These are phyloP conservation scores for Neocrepidodera transversa DNA, from an alignment of 2,888 invertebrate species.

Conservation along the genomic window DNA sequence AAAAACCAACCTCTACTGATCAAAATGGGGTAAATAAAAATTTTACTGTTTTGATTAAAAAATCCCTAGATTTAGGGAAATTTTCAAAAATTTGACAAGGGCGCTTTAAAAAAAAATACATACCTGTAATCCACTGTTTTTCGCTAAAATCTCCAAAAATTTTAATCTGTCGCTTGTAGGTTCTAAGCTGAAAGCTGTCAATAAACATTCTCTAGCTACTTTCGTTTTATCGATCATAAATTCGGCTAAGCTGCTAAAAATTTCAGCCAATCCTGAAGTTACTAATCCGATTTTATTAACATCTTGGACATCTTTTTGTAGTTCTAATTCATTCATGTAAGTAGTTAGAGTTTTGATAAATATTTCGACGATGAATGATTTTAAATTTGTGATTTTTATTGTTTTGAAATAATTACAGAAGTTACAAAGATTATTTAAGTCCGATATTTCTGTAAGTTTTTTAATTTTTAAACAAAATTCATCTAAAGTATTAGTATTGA, in stretches of 20 bases:
- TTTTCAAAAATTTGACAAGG: too few relatives aligned
- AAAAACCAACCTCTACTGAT: too few relatives aligned
- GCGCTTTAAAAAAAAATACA: slow-evolving; percentile 51
- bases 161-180: slow-evolving; percentile 69
- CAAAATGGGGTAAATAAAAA: too few relatives aligned
- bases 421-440: slow-evolving; percentile 72
- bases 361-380: slow-evolving; percentile 72
- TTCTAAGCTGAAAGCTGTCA: slow-evolving; percentile 78
- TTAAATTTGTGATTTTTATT: slow-evolving; percentile 58
- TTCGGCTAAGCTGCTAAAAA: slow-evolving; percentile 70
- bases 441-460: slow-evolving; percentile 63
- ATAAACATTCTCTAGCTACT: slow-evolving; percentile 72
- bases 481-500: slow-evolving; percentile 46
- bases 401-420: slow-evolving; percentile 64
- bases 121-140: slow-evolving; percentile 60
- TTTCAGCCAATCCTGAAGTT: slow-evolving; percentile 66
- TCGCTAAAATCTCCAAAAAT: slow-evolving; percentile 64
- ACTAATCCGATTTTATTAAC: slow-evolving; percentile 61
- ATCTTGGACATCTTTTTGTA: slow-evolving; percentile 66
- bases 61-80: too few relatives aligned
- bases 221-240: slow-evolving; percentile 67
- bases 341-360: slow-evolving; percentile 76
- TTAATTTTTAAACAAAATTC: slow-evolving; percentile 51
- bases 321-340: slow-evolving; percentile 77
- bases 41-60: too few relatives aligned